Conservation (phyloP, 2,888 invertebrate species). For the Eugnorisma glareosa region DNA sequence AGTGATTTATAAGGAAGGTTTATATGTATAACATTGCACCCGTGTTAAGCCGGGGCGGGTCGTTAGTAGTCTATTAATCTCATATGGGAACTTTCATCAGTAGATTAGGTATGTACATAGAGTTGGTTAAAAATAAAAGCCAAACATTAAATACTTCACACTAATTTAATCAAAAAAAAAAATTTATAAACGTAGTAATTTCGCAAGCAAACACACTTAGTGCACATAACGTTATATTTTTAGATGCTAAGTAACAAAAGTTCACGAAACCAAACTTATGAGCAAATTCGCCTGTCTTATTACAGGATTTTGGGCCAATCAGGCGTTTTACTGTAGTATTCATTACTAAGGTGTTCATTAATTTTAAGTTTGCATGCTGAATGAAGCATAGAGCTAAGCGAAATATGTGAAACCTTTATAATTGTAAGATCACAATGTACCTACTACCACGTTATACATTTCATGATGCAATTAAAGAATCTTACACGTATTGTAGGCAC, state of each 20-base stretch:
- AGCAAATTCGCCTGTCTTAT: neutral
- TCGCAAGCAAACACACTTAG: conserved; percentile 28
- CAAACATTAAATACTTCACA: conserved; percentile 4
- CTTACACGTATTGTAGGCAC: neutral
- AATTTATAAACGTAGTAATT: conserved; percentile 4
- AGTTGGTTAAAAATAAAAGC: conserved; percentile 15
- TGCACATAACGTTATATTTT: neutral
- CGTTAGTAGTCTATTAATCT: neutral
- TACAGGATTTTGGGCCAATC: neutral
- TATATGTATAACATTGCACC: no score
- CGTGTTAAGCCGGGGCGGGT: no score
- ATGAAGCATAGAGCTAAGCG: no score
- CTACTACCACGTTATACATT: no score
- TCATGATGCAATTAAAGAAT: no score
- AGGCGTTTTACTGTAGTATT: neutral
- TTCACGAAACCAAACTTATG: neutral
- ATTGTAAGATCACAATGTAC: no score
- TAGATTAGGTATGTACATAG: neutral
- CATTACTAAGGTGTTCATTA: neutral
- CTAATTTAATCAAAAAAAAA: conserved; percentile 31
- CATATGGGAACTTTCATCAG: neutral
- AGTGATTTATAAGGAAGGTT: no score
- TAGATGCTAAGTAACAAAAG: conserved; percentile 6
- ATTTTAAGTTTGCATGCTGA: no score
- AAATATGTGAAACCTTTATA: no score